Conservation (phyloP, 2,888 invertebrate species). For the Temnothorax unifasciatus region DNA sequence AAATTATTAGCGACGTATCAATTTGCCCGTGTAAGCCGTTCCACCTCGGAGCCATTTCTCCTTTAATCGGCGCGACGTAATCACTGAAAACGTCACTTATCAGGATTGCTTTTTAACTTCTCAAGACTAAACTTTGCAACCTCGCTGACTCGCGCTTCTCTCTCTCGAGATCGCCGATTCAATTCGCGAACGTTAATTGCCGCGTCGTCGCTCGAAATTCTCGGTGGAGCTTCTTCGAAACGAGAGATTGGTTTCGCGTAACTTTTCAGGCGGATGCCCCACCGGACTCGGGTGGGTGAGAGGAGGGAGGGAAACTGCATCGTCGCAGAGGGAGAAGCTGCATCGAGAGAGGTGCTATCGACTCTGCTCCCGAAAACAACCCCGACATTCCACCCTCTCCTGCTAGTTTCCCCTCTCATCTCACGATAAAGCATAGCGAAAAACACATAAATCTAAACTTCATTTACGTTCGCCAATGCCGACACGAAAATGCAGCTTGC, state of each 20-base stretch:
- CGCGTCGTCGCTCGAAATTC: conserved; percentile 29
- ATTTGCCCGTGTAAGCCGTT: background rate
- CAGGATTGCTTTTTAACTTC: conserved; percentile 18
- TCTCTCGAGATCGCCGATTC: conserved; percentile 45
- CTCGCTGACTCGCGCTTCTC: background rate
- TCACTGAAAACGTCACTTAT: conserved; percentile 1
- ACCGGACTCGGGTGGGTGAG: background rate
- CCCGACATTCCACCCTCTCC: conserved; percentile 4
- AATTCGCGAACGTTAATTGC: conserved; percentile 47
- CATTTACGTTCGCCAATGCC: conserved; percentile 59
- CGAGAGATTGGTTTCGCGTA: conserved; percentile 30
- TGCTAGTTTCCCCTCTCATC: conserved; percentile 19
- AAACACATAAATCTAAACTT: conserved; percentile 74
- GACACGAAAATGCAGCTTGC: conserved; percentile 33
- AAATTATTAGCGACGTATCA: conserved; percentile 27
- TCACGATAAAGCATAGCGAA: conserved; percentile 29
- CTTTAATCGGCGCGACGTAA: conserved; percentile 22
- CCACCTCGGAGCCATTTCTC: background rate
- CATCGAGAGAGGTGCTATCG: conserved; percentile 46
- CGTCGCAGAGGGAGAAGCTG: conserved; percentile 45
- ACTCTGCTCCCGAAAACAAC: conserved; percentile 50
- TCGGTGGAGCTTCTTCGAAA: conserved; percentile 12
- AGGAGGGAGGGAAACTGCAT: conserved; percentile 25
- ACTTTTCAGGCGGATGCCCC: conserved; percentile 31
- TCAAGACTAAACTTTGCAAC: conserved; percentile 2